Evolutionary conservation across 2,113 vertebrate species (phyloP).

Genomic region (Ellobius talpinus): DNA sequence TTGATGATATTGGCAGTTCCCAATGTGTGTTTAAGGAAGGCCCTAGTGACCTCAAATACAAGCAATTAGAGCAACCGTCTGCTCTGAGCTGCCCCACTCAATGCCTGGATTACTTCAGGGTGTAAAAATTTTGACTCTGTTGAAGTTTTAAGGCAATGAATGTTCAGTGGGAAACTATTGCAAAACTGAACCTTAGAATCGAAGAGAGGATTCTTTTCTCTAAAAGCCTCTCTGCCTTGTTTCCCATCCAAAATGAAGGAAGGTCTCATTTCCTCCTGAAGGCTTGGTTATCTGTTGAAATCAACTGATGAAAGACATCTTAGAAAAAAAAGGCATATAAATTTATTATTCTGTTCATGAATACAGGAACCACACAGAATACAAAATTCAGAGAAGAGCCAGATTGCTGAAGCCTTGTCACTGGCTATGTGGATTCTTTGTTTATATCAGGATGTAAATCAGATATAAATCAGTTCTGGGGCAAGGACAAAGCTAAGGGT

Average conservation of each 20-base stretch:
- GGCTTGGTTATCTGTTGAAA: background rate
- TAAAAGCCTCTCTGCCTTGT: background rate
- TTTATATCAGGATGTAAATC: background rate
- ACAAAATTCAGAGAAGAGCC: background rate
- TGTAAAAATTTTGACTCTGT: background rate
- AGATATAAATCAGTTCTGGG: background rate
- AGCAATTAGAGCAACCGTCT: background rate
- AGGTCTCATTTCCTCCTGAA: background rate
- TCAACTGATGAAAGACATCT: background rate
- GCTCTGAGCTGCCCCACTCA: background rate
- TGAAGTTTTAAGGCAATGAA: background rate
- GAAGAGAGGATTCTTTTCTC: background rate
- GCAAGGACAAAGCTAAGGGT: background rate
- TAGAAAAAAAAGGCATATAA: background rate
- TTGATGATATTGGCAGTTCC: background rate
- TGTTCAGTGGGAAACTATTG: background rate
- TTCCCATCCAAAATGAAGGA: background rate
- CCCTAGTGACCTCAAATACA: background rate
- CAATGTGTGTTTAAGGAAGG: background rate
- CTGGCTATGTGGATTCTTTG: background rate
- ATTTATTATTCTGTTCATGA: background rate
- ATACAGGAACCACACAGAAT: background rate
- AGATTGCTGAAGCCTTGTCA: background rate
- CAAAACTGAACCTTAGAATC: background rate
- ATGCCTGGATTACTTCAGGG: background rate